Conservation (phyloP, 2,113 vertebrate genomes). For the Toxostoma redivivum region DNA sequence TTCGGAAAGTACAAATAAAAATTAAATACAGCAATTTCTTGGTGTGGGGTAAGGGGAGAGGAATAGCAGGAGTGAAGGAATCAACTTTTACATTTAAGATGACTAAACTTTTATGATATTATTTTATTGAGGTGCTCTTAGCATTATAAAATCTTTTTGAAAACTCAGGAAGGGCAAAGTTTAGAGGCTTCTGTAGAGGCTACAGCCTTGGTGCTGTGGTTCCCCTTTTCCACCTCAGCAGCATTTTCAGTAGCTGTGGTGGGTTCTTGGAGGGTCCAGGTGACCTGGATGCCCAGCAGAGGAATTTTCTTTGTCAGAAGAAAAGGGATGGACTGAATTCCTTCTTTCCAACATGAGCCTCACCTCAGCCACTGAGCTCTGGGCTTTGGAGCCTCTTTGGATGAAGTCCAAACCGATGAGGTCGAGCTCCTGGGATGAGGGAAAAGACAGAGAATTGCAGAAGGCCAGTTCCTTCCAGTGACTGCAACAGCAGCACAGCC, state of each 20-base stretch:
- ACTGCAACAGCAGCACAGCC: neutral
- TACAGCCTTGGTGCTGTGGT: neutral
- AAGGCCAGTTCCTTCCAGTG: neutral
- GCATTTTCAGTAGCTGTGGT: neutral
- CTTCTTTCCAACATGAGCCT: neutral
- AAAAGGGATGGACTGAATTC: neutral
- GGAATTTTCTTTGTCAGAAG: neutral
- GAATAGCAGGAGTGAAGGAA: neutral
- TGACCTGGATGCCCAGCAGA: accelerated
- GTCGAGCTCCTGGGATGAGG: neutral
- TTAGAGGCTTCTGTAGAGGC: neutral
- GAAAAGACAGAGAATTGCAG: neutral
- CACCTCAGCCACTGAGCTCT: neutral
- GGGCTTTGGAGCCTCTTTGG: neutral
- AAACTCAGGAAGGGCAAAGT: neutral
- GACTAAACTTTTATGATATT: neutral
- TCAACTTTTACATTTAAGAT: neutral
- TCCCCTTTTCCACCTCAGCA: neutral
- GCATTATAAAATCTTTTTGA: neutral
- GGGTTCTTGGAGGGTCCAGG: neutral
- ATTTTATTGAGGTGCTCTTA: neutral
- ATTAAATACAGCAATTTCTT: neutral
- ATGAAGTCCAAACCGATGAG: neutral
- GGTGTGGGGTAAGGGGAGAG: neutral
- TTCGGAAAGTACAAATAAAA: slow-evolving; percentile 54